Base-by-base conservation (phyloP, 2,797 vertebrate genomes). In the Philypnodon macrostomus region DNA sequence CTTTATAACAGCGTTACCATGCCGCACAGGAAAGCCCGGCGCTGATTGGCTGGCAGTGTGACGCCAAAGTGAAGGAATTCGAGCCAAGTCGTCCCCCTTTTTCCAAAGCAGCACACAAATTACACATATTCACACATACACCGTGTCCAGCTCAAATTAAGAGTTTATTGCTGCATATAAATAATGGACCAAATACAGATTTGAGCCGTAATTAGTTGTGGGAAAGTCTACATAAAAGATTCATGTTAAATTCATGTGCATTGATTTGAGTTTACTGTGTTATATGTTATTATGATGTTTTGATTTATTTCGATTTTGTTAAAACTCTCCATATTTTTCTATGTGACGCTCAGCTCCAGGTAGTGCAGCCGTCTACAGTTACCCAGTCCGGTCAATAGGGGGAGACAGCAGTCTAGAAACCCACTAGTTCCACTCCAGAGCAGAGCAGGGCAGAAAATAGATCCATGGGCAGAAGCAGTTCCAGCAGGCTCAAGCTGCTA, bases 321-420 rank as follows among this genome's bases (percentile, higher is more conserved):
- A 6, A 3, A 44, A 5, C 14, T 39, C 39, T 34, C 34, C 38
- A 21, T 45, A 17, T 21, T 17, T 58, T 30, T 53, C 5, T 7
- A 17, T 56, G 31, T 11, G 1, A 35, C 16, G 33, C 36, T 15
- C 15, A 12, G 21, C 18, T 7, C 14, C 6, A 7, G n/a, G n/a
- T n/a, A n/a, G 19, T 2, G 17, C 13, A 8, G 7, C 4, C 13
- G 1, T 5, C 21, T 29, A 45, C 62, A 70, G 64, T 58, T 72
- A 4, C 41, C 14, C 1, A 0, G n/a, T 47, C 1, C 41, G 7
- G 52, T 75, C 89, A 61, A 86, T 62, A 87, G 90, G 84, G 81
- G 89, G 90, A 71, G 88, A 88, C 89, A 86, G 65, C 69, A 79
- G 84, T 61, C 82, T 73, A 84, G 68, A 48, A 84, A 87, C 72